A percentile compares a stretch with the other conserved stretches of the same genome.
Conservation (phyloP, 1,140 invertebrate species). For the Macrocentrus cingulum region DNA sequence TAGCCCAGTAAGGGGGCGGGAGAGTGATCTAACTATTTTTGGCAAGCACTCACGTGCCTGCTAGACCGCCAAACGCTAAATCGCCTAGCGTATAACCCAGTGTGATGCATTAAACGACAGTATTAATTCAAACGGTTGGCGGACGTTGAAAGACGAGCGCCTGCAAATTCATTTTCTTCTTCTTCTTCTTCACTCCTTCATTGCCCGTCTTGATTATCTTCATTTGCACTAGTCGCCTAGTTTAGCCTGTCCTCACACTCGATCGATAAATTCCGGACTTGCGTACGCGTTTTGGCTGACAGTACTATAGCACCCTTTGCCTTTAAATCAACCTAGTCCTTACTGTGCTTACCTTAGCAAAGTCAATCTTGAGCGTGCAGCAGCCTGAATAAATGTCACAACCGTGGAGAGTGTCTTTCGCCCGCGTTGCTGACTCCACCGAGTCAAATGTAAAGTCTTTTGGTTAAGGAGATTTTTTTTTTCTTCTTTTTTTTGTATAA, state of each 20-base stretch:
- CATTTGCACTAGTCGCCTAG: neutral
- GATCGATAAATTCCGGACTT: conserved; percentile 33
- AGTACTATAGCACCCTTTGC: no score
- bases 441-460: conserved; percentile 87
- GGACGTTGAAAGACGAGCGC: conserved; percentile 21
- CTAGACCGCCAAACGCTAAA: conserved; percentile 25
- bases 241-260: conserved; percentile 11
- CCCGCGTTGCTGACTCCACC: conserved; percentile 90
- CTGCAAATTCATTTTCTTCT: conserved; percentile 7
- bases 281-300: conserved; percentile 20
- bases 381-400: conserved; percentile 99
- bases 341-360: conserved; percentile 84
- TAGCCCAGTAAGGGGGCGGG: neutral
- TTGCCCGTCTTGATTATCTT: neutral
- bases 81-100: conserved; percentile 24
- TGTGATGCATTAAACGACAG: conserved; percentile 27
- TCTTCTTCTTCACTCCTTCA: neutral
- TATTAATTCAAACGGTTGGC: conserved; percentile 28
- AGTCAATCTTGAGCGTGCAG: conserved; percentile 98
- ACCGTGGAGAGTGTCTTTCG: conserved; percentile 93
- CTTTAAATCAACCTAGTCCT: conserved; percentile 12
- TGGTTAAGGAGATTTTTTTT: no score
- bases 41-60: conserved; percentile 13
- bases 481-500: no score
- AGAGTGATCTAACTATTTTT: conserved; percentile 15